Evolutionary conservation across 2,888 invertebrate genomes (phyloP), one percentile per base, ranked within the genome.

Genomic region (Craniophora ligustri): DNA sequence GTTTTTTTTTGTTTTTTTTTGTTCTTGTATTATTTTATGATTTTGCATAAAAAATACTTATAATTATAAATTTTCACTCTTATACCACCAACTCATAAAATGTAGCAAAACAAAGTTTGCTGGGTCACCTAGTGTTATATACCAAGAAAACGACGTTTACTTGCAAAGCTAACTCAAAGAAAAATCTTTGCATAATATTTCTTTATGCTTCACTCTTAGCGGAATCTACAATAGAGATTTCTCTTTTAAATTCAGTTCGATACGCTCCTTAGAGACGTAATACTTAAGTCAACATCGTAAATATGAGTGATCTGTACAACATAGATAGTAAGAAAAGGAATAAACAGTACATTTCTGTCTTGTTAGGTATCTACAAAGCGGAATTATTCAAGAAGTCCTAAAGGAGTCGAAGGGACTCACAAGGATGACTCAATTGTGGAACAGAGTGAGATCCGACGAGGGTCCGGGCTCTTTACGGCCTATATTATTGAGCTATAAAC

Each of bases 401-500:
- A 76, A 81, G 76, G 75, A 84, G 78, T 75, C 71, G 77, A 76
- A 83, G 79, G 84, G 82, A 81, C 82, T 77, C 77, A 58, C 69
- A 75, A 74, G 81, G 77, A 84, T 82, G 84, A 82, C 87, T 89
- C 88, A 87, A 89, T 88, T 87, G 85, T 79, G 78, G 72, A 82
- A 72, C 79, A 73, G 78, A 85, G 82, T 79, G 79, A 82, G 81
- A 84, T 82, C 74, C 79, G 71, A 73, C 81, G 82, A 79, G 81
- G 84, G 85, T 81, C 84, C 79, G 82, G 80, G 76, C 73, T 81
- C 84, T 88, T 90, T 89, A 90, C 81, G 86, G 76, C 75, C 89
- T 81, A 85, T 87, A 89, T 87, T 91, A 91, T 91, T 89, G 86
- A 83, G 87, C 87, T 74, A 89, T 91, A 90, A 91, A 88, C 88